Base-by-base conservation (phyloP, 2,888 invertebrate genomes). In the Dolichopus griseipennis region DNA sequence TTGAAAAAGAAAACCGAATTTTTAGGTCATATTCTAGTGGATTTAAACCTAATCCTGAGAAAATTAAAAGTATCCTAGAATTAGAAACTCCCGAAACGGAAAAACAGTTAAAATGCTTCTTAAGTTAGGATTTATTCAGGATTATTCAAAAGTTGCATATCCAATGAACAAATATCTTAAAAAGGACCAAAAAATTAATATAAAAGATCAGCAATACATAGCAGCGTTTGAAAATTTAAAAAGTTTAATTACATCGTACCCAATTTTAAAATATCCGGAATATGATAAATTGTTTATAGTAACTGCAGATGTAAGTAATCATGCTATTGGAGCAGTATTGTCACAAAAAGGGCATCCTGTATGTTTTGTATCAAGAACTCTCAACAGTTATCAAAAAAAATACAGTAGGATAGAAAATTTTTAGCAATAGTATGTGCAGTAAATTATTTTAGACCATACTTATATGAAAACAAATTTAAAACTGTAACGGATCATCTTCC, bases 181-280 rank as follows among this genome's bases (percentile, higher is more conserved):
- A 64, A 72, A 71, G 27, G 67, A 66, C 52, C 43, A 27, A 18
- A 69, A 69, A 66, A 69, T 69, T 18, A 69, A 72, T 61, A 65
- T 67, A 4, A 64, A 67, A 10, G 71, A 72, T 65, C 69, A 66
- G 15, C 65, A n/a, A n/a, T n/a, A n/a, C n/a, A n/a, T n/a, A n/a
- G n/a, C n/a, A n/a, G n/a, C n/a, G n/a, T n/a, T n/a, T 65, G 71
- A 71, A 66, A 70, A 70, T 33, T 65, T 72, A 33, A 71, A 71
- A 70, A 34, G 27, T 18, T 20, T 67, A 21, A 66, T 69, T 22
- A 66, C 62, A 10, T 68, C 65, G 7, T 69, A 70, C 10, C 70
- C 69, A 21, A 70, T 71, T 22, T 65, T 71, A 65, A 72, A 68
- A 69, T 72, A 64, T 62, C 71, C 72, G 7, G 62, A 71, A 33